Conservation (phyloP, 1,140 invertebrate species). For the Heliconius nattereri region DNA sequence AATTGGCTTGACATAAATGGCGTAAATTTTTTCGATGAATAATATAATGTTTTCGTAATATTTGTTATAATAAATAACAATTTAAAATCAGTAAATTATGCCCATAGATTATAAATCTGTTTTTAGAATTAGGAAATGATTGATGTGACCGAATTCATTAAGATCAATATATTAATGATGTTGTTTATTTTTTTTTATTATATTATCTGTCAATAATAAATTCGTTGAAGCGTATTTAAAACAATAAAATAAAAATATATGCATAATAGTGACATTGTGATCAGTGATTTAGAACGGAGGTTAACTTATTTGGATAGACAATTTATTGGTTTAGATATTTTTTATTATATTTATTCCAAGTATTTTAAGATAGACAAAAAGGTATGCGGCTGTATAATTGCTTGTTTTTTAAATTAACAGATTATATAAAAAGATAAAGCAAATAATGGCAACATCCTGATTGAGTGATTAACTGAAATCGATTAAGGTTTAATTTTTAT, state of each 20-base stretch:
- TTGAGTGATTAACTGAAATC: too few relatives aligned
- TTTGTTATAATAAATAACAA: not conserved
- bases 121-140: conserved; percentile 5
- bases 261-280: conserved; percentile 7
- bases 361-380: too few relatives aligned
- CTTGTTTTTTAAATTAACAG: too few relatives aligned
- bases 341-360: not conserved
- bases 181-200: not conserved
- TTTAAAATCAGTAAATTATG: not conserved
- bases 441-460: too few relatives aligned
- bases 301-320: not conserved
- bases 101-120: not conserved
- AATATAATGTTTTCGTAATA: too few relatives aligned
- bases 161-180: not conserved
- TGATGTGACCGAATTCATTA: conserved; percentile 18
- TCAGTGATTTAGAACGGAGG: not conserved
- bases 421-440: too few relatives aligned
- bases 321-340: not conserved
- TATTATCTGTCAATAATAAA: not conserved
- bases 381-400: too few relatives aligned
- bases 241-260: not conserved
- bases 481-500: too few relatives aligned
- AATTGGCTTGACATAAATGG: too few relatives aligned
- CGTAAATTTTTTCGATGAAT: too few relatives aligned
- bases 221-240: not conserved